These are phyloP conservation scores for Poecilia latipinna DNA, from an alignment of 2,113 vertebrate species.

Conservation along the genomic window DNA sequence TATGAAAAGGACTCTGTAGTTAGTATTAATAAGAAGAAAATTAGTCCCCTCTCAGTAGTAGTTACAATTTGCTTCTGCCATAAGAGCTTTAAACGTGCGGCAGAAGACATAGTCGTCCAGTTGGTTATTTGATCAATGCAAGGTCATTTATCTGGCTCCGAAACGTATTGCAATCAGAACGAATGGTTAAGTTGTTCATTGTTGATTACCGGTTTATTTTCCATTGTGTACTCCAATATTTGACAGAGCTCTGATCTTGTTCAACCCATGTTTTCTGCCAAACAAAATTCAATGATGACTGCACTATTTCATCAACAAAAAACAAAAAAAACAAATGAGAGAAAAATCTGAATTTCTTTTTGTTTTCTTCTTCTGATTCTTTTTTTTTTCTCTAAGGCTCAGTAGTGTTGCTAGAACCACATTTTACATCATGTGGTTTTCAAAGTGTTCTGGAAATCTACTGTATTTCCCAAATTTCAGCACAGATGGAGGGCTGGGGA, in stretches of 20 bases:
- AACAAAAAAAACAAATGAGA: background rate
- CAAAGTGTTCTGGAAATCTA: constrained; percentile 75
- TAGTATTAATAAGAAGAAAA: constrained; percentile 21
- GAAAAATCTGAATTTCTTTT: constrained; percentile 33
- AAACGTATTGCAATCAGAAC: constrained; percentile 22
- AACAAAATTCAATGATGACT: constrained; percentile 69
- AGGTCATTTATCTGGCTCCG: constrained; percentile 37
- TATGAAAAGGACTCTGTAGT: constrained; percentile 5
- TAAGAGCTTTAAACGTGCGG: constrained; percentile 13
- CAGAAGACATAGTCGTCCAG: background rate
- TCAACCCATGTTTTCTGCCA: constrained; percentile 61
- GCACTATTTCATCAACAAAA: constrained; percentile 66
- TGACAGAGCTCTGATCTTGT: constrained; percentile 78
- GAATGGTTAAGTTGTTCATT: constrained; percentile 32
- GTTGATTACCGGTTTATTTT: constrained; percentile 16
- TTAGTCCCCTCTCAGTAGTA: constrained; percentile 9
- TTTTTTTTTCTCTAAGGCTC: constrained; percentile 41
- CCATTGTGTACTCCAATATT: constrained; percentile 37
- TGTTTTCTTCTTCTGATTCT: constrained; percentile 52
- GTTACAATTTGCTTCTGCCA: constrained; percentile 18
- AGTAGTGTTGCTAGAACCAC: constrained; percentile 61
- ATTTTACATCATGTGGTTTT: constrained; percentile 69
- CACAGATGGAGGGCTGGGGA: constrained; percentile 72
- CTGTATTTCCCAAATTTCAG: constrained; percentile 69
- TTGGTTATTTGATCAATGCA: constrained; percentile 28